A percentile compares a stretch with the other conserved stretches of the same genome.
Evolutionary conservation across 2,113 vertebrate species (phyloP).

Genomic region (Orientallactaga bullata): DNA sequence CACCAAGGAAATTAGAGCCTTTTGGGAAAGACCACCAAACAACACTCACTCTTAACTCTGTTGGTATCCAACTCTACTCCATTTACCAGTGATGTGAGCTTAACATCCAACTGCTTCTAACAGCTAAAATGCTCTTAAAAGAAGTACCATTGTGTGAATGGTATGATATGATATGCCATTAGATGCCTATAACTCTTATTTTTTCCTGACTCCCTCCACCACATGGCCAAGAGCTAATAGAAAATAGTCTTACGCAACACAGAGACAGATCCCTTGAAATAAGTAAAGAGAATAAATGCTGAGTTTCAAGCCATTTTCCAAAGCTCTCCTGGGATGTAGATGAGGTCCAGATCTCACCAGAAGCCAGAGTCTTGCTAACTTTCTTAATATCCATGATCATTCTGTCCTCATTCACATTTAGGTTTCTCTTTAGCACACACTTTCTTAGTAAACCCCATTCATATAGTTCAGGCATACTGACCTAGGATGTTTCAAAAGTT

Average conservation of each 20-base stretch:
- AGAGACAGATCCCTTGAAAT: background rate
- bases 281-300: background rate
- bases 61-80: background rate
- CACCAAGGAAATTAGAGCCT: background rate
- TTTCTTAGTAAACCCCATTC: background rate
- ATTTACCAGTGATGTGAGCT: background rate
- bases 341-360: background rate
- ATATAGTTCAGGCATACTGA: background rate
- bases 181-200: background rate
- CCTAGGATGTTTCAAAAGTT: background rate
- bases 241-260: background rate
- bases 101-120: background rate
- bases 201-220: background rate
- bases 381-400: background rate
- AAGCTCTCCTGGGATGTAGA: background rate
- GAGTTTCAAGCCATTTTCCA: background rate
- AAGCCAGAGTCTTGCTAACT: background rate
- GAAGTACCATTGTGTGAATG: background rate
- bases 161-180: background rate
- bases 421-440: background rate
- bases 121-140: background rate
- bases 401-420: fast-evolving
- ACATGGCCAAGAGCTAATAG: background rate
- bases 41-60: too few relatives aligned
- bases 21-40: background rate